These are phyloP conservation scores for Mormyrops attenuatus DNA, from an alignment of 2,797 vertebrate species.

Conservation along the genomic window DNA sequence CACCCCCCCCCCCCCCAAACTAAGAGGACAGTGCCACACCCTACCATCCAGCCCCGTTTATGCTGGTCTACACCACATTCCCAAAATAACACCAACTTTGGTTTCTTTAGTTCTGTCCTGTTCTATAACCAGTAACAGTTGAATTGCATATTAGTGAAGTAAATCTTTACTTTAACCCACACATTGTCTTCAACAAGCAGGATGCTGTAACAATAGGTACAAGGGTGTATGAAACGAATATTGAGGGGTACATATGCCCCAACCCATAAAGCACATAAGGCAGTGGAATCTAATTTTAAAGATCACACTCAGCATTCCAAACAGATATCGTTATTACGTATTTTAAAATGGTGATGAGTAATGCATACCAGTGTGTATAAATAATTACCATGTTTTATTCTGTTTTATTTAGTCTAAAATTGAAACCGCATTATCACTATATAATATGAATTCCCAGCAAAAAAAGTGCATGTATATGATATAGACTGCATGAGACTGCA, in stretches of 20 bases:
- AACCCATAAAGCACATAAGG: not conserved
- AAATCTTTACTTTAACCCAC: not conserved
- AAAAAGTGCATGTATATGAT: not conserved
- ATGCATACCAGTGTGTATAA: not conserved
- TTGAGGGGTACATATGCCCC: not conserved
- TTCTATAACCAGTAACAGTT: not conserved
- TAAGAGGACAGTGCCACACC: not conserved
- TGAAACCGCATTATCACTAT: not conserved
- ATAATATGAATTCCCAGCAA: not conserved
- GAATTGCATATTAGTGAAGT: not conserved
- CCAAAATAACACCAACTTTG: not conserved
- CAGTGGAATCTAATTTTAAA: not conserved
- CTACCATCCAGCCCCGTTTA: not conserved
- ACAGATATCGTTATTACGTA: not conserved
- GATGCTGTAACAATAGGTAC: not conserved
- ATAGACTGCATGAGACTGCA: not conserved
- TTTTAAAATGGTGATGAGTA: not conserved
- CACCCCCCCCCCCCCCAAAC: not conserved
- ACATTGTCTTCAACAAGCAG: not conserved
- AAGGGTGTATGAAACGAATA: not conserved
- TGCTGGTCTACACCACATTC: not conserved
- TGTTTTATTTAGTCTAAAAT: not conserved
- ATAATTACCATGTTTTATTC: not conserved
- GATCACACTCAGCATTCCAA: not conserved
- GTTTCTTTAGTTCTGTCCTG: not conserved